A percentile compares a stretch with the other conserved stretches of the same genome.
Evolutionary conservation across 2,888 invertebrate species (phyloP).

Genomic region (Ptychoptera contaminata): DNA sequence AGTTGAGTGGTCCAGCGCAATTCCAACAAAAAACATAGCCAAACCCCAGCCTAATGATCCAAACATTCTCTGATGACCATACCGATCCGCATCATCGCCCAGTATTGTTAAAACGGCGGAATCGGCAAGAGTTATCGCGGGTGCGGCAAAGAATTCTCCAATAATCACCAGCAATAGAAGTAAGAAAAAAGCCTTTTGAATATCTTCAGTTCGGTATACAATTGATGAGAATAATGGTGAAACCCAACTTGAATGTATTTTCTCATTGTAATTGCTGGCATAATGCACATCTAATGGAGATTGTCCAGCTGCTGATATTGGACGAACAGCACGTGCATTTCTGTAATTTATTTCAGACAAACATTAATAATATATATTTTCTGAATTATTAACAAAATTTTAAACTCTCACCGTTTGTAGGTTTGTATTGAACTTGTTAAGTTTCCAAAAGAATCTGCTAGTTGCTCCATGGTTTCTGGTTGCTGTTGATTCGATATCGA

Average conservation of each 20-base stretch:
- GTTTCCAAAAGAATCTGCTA: slow-evolving; percentile 15
- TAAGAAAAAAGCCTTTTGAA: slow-evolving; percentile 91
- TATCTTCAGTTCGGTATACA: slow-evolving; percentile 73
- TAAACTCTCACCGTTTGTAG: neutral
- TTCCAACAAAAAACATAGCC: slow-evolving; percentile 92
- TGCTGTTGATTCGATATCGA: slow-evolving; percentile 25
- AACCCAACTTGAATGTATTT: slow-evolving; percentile 58
- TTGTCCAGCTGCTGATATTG: slow-evolving; percentile 34
- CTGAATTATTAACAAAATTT: slow-evolving; percentile 14
- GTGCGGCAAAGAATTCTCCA: slow-evolving; percentile 95
- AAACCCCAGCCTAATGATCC: slow-evolving; percentile 96
- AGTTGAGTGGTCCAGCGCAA: slow-evolving; percentile 90
- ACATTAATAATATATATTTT: no score
- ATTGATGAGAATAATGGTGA: slow-evolving; percentile 86
- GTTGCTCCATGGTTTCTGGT: slow-evolving; percentile 19
- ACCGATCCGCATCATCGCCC: slow-evolving; percentile 76
- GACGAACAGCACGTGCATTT: slow-evolving; percentile 22
- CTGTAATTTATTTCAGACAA: slow-evolving; percentile 6
- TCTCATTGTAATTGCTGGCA: slow-evolving; percentile 58
- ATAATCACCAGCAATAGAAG: slow-evolving; percentile 82
- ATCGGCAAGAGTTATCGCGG: slow-evolving; percentile 88
- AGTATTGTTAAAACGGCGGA: slow-evolving; percentile 79
- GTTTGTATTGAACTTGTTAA: slow-evolving; percentile 11
- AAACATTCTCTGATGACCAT: slow-evolving; percentile 96
- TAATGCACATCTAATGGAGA: slow-evolving; percentile 63